These are phyloP conservation scores for Drosophila kohkoa DNA, from an alignment of 1,140 invertebrate species.

Conservation along the genomic window DNA sequence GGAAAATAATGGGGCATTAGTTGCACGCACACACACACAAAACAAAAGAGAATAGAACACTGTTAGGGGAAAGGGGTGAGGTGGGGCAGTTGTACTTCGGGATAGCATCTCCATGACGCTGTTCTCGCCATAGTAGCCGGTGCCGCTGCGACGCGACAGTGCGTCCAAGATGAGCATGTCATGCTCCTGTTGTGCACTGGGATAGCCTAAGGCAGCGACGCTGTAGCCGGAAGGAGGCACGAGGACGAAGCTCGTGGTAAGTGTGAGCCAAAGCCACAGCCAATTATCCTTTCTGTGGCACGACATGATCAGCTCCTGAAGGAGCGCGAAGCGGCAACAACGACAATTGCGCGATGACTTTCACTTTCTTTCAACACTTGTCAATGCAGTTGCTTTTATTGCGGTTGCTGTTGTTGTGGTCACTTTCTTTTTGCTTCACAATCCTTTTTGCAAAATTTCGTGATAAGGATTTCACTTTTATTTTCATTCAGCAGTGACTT, in stretches of 20 bases:
- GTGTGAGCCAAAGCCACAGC: conserved; percentile 60
- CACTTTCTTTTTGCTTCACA: conserved; percentile 61
- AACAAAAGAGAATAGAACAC: conserved; percentile 1
- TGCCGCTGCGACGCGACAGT: conserved; percentile 88
- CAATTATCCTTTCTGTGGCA: conserved; percentile 69
- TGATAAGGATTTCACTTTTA: conserved; percentile 76
- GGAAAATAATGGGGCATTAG: conserved; percentile 42
- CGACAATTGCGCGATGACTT: conserved; percentile 43
- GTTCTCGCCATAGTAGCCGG: conserved; percentile 86
- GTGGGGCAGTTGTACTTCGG: conserved; percentile 87
- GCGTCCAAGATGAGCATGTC: conserved; percentile 90
- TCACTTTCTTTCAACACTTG: conserved; percentile 61
- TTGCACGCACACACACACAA: conserved; percentile 20
- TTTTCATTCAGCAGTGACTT: conserved; percentile 57
- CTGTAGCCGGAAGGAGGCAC: neutral
- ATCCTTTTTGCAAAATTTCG: conserved; percentile 47
- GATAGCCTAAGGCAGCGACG: conserved; percentile 55
- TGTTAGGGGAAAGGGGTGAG: neutral
- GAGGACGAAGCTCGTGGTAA: conserved; percentile 14
- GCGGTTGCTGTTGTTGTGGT: conserved; percentile 26
- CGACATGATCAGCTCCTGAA: conserved; percentile 54
- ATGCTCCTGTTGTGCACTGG: conserved; percentile 89
- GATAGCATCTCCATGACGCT: conserved; percentile 93
- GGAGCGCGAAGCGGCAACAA: conserved; percentile 10
- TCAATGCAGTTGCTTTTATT: conserved; percentile 29